Base-by-base conservation (phyloP, 2,797 vertebrate species). In the Valencia hispanica region DNA sequence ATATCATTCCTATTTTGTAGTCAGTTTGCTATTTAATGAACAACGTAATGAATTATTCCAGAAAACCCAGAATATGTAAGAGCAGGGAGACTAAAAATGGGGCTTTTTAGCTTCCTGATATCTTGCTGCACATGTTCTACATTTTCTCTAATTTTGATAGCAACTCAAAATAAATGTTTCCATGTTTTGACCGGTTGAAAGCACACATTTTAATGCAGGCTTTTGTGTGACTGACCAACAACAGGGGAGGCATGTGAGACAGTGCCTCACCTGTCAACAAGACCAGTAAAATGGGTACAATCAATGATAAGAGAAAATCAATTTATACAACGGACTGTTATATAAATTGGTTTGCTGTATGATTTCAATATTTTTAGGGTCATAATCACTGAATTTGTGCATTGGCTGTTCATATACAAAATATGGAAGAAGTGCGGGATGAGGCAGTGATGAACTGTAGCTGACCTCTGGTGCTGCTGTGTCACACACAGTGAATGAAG, bases 21-120 rank as follows among this genome's bases (percentile, higher is more conserved):
- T 80, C 81, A 79, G 85, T 94, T 91, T 86, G 84, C 87, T 86
- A 84, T 39, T 79, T 87, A 82, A 92, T 93, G 90, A 88, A 89
- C 80, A 86, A 69, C 84, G 83, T 88, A 86, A 83, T n/a, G n/a
- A 32, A 32, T 61, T 34, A 32, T 30, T 86, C 79, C 83, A 86
- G 83, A 88, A 89, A 86, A 79, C 68, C 77, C 69, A 50, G 74
- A n/a, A 48, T 48, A 22, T n/a, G 53, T 55, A 68, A 41, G 63
- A 82, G 48, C 71, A 87, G 73, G 45, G 34, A 30, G 73, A 73
- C 45, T 86, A 51, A 85, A 77, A 65, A 32, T 82, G 80, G 84
- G 36, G 70, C 85, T 79, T 86, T 70, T 72, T 72, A 75, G 72
- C 66, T 81, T 80, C 48, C 55, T 50, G 0, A 34, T 36, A 68